Evolutionary conservation across 2,113 vertebrate species (phyloP), one percentile per base, ranked within the genome.

Genomic region (Alouatta palliata): DNA sequence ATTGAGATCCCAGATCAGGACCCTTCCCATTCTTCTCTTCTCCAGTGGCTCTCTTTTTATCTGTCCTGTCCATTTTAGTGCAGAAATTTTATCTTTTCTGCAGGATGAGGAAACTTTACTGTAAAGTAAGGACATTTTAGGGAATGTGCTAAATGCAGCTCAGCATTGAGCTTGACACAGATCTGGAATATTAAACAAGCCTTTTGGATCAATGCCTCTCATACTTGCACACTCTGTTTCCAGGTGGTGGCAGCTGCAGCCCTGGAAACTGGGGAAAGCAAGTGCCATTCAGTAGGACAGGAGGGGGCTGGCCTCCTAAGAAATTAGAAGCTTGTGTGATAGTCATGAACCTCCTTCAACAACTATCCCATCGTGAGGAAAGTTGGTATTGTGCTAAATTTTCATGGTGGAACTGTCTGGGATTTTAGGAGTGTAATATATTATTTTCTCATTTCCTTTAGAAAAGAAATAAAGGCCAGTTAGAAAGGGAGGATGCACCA

Each of bases 361-460:
- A 84, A 75, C 47, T 84, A 54, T 32, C n/a, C 25, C n/a, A 2
- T 23, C 11, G 5, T 77, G 73, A 58, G 13, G 35, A 81, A 71
- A 61, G 27, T 23, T 21, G 10, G 21, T 16, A 58, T 80, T 27
- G 30, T 32, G 30, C 32, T 84, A 19, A 77, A 79, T 82, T 77
- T 94, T 90, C 12, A 25, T 64, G 17, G 76, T 49, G 52, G 47
- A 77, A 45, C 25, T 90, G 56, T 56, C 45, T 91, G 82, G 61
- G 73, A 77, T 93, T 37, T 35, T 32, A 45, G 66, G 61, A 79
- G 43, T 79, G 10, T 64, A 84, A 79, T 90, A 40, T 81, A 80
- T 92, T 71, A 40, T 49, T 45, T 92, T 87, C 43, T 90, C 37
- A 73, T 96, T 96, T 97, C 82, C 70, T 96, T 97, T 94, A 97